These are phyloP conservation scores for Gnatocerus cornutus DNA, from an alignment of 2,888 invertebrate genomes.

Conservation along the genomic window DNA sequence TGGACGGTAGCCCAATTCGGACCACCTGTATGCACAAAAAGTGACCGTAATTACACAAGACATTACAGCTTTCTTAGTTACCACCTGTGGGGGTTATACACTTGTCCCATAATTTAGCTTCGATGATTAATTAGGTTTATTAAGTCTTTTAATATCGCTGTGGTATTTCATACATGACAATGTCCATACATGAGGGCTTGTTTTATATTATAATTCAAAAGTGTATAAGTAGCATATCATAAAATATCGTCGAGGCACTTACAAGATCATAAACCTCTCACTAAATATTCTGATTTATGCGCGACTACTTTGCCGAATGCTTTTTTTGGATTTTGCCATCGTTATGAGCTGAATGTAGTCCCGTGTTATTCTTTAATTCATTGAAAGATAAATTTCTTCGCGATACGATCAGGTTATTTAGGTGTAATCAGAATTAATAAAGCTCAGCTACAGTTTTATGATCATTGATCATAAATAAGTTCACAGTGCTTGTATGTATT, in stretches of 20 bases:
- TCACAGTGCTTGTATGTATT: no score
- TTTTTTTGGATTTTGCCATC: neutral
- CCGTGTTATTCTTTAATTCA: no score
- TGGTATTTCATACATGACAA: conserved; percentile 17
- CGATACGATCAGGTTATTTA: no score
- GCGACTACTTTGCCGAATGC: conserved; percentile 9
- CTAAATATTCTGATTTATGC: conserved; percentile 39
- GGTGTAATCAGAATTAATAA: no score
- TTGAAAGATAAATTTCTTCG: no score
- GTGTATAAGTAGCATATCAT: conserved; percentile 33
- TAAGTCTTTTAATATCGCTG: conserved; percentile 16
- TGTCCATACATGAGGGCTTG: conserved; percentile 12
- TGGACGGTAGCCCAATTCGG: neutral
- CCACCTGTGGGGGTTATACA: conserved; percentile 1
- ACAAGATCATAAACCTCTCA: conserved; percentile 30
- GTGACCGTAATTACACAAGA: conserved; percentile 9
- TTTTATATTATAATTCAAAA: conserved; percentile 31
- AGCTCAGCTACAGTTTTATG: no score
- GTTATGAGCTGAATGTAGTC: neutral
- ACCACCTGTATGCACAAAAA: conserved; percentile 9
- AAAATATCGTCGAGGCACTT: conserved; percentile 29
- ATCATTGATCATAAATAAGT: no score
- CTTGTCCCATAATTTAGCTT: neutral
- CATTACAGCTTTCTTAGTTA: conserved; percentile 18
- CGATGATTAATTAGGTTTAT: conserved; percentile 20